Conservation (phyloP, 2,888 invertebrate genomes). For the Microctonus brassicae region DNA sequence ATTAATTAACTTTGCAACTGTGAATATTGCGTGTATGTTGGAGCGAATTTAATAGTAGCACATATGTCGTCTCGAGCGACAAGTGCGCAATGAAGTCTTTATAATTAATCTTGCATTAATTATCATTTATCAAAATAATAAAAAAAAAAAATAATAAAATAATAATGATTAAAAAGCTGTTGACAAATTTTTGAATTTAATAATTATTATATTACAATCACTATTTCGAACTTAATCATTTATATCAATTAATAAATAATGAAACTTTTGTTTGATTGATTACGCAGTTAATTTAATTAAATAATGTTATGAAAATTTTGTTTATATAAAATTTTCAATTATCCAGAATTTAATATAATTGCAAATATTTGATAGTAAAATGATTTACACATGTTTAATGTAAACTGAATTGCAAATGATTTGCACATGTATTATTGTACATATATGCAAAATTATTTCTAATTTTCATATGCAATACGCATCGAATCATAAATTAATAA, state of each 20-base stretch:
- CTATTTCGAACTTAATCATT: too few relatives aligned
- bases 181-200: neutral
- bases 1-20: constrained; percentile 12
- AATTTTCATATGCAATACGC: constrained; percentile 58
- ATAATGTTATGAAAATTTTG: too few relatives aligned
- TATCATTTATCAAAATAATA: neutral
- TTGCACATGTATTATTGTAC: neutral
- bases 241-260: too few relatives aligned
- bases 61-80: neutral
- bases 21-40: neutral
- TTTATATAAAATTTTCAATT: too few relatives aligned
- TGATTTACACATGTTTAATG: neutral
- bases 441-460: neutral
- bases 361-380: too few relatives aligned
- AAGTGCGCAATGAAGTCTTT: constrained; percentile 14
- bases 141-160: neutral
- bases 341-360: too few relatives aligned
- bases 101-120: constrained; percentile 5
- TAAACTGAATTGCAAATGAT: too few relatives aligned
- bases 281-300: too few relatives aligned
- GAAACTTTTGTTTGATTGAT: too few relatives aligned
- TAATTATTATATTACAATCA: neutral
- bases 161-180: neutral
- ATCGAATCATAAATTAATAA: constrained; percentile 65
- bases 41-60: constrained; percentile 12